phyloP scores from a whole-genome alignment of 2,797 vertebrate genomes.

The Notoglanidium macrostoma region DNA sequence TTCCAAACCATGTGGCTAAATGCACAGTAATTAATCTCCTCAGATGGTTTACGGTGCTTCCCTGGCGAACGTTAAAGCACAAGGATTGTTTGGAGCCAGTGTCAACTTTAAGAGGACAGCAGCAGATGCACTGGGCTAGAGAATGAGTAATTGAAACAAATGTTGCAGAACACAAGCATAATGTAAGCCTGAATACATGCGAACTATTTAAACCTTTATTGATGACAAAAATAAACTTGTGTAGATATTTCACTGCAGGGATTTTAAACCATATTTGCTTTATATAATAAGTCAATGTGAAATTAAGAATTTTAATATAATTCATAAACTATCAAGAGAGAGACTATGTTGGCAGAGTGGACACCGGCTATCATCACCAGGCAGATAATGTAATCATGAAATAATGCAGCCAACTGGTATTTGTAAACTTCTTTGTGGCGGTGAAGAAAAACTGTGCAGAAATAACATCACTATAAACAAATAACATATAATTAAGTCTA shows the following conservation, averaged over 20 bases:
- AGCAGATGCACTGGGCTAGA: conserved; percentile 35
- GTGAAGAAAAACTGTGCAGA: not conserved
- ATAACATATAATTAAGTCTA: not conserved
- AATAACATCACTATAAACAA: not conserved
- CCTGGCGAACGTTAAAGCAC: conserved; percentile 58
- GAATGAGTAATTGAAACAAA: conserved; percentile 42
- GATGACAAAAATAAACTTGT: not conserved
- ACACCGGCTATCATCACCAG: not conserved
- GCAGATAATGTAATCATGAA: not conserved
- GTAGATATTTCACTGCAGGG: not conserved
- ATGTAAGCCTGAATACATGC: not conserved
- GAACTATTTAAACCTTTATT: not conserved
- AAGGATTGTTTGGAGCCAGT: conserved; percentile 53
- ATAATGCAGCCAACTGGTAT: not conserved
- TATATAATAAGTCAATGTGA: not conserved
- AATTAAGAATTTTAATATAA: not conserved
- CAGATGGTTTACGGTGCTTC: conserved; percentile 56
- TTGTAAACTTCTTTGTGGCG: not conserved
- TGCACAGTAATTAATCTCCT: conserved; percentile 60
- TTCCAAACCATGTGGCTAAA: conserved; percentile 50
- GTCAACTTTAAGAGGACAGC: conserved; percentile 44
- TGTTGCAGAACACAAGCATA: conserved; percentile 2
- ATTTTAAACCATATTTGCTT: not conserved
- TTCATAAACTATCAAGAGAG: not conserved
- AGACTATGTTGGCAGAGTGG: not conserved